phyloP scores from a whole-genome alignment of 1,140 invertebrate species.

The Pachypeltis micranthus region DNA sequence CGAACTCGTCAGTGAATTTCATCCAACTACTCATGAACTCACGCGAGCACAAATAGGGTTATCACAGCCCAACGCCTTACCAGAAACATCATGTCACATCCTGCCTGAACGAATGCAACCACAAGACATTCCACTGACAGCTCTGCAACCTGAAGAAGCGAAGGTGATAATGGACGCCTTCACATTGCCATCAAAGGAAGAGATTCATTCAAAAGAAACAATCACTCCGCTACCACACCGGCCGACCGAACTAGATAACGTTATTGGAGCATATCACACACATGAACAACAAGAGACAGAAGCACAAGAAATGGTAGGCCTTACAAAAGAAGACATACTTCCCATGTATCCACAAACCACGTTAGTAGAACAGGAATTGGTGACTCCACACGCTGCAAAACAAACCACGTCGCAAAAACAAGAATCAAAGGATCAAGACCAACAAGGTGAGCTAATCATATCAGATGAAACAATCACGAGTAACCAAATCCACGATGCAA shows the following conservation, averaged over 20 bases:
- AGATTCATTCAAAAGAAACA: not conserved
- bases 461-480: no score
- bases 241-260: not conserved
- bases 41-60: constrained; percentile 15
- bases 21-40: not conserved
- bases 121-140: not conserved
- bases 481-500: no score
- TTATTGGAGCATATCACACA: not conserved
- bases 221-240: not conserved
- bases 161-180: not conserved
- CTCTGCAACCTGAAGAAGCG: not conserved
- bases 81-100: not conserved
- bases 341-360: no score
- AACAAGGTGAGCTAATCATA: no score
- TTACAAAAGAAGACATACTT: no score
- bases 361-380: no score
- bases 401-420: no score
- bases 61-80: not conserved
- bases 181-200: not conserved
- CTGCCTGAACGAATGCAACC: not conserved
- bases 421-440: no score
- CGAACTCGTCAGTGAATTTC: not conserved
- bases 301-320: not conserved
- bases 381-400: no score
- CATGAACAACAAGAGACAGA: not conserved